A percentile compares a stretch with the other conserved stretches of the same genome.
Evolutionary conservation across 2,888 invertebrate species (phyloP).

Genomic region (Trissonchulus sp.): DNA sequence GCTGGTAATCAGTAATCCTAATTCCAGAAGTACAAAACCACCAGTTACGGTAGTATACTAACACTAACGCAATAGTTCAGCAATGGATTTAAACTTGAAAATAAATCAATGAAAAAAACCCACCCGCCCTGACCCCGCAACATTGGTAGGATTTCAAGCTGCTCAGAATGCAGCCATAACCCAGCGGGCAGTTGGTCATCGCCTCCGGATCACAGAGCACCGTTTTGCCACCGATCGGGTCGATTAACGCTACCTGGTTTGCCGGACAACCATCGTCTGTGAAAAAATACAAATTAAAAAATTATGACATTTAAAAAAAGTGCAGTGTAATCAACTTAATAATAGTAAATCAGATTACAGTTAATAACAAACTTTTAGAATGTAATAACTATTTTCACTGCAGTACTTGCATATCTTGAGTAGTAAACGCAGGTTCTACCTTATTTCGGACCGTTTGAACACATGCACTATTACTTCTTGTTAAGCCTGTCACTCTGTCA

Average conservation of each 20-base stretch:
- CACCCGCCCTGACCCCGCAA: neutral
- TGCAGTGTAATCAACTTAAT: neutral
- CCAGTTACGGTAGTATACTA: no score
- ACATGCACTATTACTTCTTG: no score
- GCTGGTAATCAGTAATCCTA: no score
- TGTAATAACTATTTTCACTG: no score
- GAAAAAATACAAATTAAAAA: neutral
- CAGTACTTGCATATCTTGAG: no score
- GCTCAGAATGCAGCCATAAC: constrained; percentile 6
- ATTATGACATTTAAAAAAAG: neutral
- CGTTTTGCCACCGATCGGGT: neutral
- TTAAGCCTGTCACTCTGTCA: no score
- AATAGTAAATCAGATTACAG: neutral
- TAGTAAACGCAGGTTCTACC: no score
- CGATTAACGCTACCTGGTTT: neutral
- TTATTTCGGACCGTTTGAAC: no score
- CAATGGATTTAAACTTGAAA: no score
- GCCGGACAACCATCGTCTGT: constrained; percentile 9
- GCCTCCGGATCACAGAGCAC: neutral
- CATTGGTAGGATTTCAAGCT: constrained; percentile 18
- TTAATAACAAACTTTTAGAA: neutral
- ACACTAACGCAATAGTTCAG: no score
- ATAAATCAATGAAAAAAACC: no score
- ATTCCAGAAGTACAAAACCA: no score
- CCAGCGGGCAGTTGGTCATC: neutral